Percentiles rank a stretch among this genome's conserved stretches.
Conservation (phyloP, 2,113 vertebrate species). For the Leptocoma aspasia region DNA sequence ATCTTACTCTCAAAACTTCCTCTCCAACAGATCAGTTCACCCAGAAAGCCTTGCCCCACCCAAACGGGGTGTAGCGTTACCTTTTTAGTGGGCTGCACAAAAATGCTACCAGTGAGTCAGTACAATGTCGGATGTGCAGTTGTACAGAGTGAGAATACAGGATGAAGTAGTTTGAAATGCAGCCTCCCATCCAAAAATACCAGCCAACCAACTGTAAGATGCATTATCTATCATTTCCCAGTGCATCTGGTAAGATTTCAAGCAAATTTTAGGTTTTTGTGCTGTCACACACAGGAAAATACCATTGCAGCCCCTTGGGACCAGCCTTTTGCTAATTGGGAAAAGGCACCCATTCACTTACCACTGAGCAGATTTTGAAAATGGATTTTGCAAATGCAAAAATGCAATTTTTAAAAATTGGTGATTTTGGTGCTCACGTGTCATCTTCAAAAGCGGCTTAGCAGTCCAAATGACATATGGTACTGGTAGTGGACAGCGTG, state of each 20-base stretch:
- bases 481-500: not conserved
- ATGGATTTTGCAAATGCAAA: too few relatives aligned
- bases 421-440: not conserved
- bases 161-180: slow-evolving; percentile 15
- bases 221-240: slow-evolving; percentile 30
- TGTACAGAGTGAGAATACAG: not conserved
- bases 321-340: not conserved
- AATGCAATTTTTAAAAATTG: too few relatives aligned
- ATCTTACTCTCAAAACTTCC: not conserved
- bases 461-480: not conserved
- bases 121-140: not conserved
- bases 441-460: not conserved
- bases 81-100: not conserved
- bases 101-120: not conserved
- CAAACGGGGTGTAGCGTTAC: not conserved
- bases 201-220: slow-evolving; percentile 30
- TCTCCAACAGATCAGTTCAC: not conserved
- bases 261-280: not conserved
- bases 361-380: not conserved
- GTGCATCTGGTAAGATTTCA: slow-evolving; percentile 3
- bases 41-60: not conserved
- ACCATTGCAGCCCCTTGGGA: not conserved
- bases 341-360: not conserved
- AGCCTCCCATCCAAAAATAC: slow-evolving; percentile 39
- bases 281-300: not conserved